phyloP scores from a whole-genome alignment of 2,888 invertebrate genomes.

The Chaetoderma sp. region DNA sequence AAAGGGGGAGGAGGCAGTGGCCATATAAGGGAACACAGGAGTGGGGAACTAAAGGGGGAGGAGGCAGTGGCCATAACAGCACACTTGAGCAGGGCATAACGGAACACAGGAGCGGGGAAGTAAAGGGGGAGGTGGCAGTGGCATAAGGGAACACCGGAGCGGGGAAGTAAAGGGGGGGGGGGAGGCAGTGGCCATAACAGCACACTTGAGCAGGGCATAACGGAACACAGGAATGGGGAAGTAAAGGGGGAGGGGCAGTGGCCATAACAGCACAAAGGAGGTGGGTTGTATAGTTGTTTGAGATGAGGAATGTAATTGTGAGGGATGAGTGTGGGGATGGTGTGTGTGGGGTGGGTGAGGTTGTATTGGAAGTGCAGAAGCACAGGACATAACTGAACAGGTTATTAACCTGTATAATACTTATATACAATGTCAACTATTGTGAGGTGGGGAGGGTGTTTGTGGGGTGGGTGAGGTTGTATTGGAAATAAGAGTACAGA shows the following conservation, averaged over 20 bases:
- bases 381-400: no score
- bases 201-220: not conserved
- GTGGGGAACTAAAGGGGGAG: not conserved
- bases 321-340: not conserved
- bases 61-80: not conserved
- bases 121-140: not conserved
- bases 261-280: not conserved
- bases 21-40: not conserved
- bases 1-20: not conserved
- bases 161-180: not conserved
- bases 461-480: not conserved
- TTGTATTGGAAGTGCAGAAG: no score
- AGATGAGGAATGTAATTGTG: not conserved
- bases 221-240: not conserved
- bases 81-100: not conserved
- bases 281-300: not conserved
- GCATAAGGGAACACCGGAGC: not conserved
- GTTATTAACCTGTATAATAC: no score
- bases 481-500: no score
- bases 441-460: not conserved
- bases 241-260: not conserved
- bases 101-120: not conserved
- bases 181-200: not conserved
- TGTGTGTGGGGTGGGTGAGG: not conserved
- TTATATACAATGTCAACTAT: no score